Base-by-base conservation (phyloP, 2,113 vertebrate genomes). In the Desmodus rotundus region DNA sequence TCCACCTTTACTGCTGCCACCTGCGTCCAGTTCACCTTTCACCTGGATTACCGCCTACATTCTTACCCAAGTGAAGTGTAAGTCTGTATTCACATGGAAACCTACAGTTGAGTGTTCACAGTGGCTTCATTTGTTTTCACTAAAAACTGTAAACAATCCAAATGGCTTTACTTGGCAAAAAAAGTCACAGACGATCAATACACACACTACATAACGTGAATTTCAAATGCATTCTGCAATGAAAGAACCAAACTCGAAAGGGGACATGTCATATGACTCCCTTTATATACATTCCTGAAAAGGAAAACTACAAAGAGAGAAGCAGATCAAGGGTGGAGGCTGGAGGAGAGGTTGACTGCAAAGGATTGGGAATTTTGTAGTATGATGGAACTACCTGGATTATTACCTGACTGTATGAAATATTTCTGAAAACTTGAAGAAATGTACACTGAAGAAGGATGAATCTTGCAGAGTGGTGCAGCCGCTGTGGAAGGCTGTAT, bases 61-160 rank as follows among this genome's bases (percentile, higher is more conserved):
- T 50, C 88, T 95, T 92, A 90, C 31, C 36, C 43, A 74, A 19
- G 19, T 86, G 70, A 96, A 87, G 74, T n/a, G 5, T 67, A 87
- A 84, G 43, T 72, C 41, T 87, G 2, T 90, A 84, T 70, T 80
- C 77, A 84, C 45, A 41, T 68, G 36, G 87, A 91, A 81, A 63
- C 22, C 41, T 52, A 0, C 33, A 47, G 58, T 14, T 88, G 36
- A 36, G 14, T 90, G 2, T 82, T 95, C 41, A 3, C 12, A 68
- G 41, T 91, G 36, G 13, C n/a, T 45, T 84, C 58, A 61, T 89
- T 96, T 36, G 58, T 54, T 63, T 47, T 94, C 24, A 83, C 26
- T 95, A 58, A 96, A 94, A 95, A 58, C n/a, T 73, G 12, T 31
- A 91, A 89, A 63, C 61, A 87, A 89, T 36, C 58, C 65, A 89